A percentile compares a stretch with the other conserved stretches of the same genome.
Evolutionary conservation across 2,888 invertebrate species (phyloP).

Genomic region (Colletes collaris): DNA sequence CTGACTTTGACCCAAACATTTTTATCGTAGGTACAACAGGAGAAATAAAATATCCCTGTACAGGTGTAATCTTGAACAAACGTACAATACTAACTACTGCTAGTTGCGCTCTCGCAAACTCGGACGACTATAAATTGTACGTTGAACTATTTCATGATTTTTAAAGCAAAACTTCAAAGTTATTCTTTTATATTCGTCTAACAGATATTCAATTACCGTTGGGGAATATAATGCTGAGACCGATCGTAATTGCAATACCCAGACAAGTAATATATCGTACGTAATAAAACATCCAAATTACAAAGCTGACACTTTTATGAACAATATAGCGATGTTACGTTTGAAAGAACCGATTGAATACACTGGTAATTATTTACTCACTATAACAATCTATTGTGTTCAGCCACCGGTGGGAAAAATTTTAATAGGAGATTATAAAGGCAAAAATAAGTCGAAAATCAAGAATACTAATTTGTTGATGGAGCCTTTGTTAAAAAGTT

Average conservation of each 20-base stretch:
- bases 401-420: no score
- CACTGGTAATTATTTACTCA: slow-evolving; percentile 84
- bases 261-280: slow-evolving; percentile 89
- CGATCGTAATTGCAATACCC: slow-evolving; percentile 89
- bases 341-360: slow-evolving; percentile 88
- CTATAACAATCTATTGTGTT: no score
- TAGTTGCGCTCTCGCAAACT: slow-evolving; percentile 91
- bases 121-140: slow-evolving; percentile 90
- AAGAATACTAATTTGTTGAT: no score
- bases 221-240: slow-evolving; percentile 90
- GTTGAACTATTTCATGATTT: slow-evolving; percentile 73
- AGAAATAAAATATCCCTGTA: slow-evolving; percentile 89
- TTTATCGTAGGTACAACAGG: slow-evolving; percentile 87
- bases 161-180: neutral
- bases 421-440: no score
- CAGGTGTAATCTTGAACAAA: slow-evolving; percentile 88
- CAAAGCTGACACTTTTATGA: slow-evolving; percentile 84
- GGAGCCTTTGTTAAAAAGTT: no score
- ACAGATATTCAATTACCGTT: slow-evolving; percentile 88
- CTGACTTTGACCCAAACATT: neutral
- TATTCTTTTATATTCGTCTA: neutral
- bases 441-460: no score
- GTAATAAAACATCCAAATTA: slow-evolving; percentile 92
- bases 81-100: slow-evolving; percentile 89
- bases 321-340: slow-evolving; percentile 90